These are phyloP conservation scores for Rambutsinella grinnellia DNA, from an alignment of 2,888 invertebrate species.

Conservation along the genomic window DNA sequence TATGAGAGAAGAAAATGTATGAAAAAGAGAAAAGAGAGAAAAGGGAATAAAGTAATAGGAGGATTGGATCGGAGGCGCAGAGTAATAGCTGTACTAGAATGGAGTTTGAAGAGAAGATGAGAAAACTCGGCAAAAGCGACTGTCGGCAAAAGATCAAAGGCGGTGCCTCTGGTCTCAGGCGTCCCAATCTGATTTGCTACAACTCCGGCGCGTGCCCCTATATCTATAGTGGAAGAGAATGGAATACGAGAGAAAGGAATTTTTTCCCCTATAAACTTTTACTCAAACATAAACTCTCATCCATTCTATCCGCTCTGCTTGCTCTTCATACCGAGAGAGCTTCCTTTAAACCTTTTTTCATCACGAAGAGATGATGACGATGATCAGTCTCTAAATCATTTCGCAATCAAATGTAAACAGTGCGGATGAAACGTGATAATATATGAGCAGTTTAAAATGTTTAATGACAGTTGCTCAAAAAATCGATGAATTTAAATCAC, in stretches of 20 bases:
- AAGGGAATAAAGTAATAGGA: slow-evolving; percentile 23
- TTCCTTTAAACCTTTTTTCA: not conserved
- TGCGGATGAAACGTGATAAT: not conserved
- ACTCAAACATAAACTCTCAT: slow-evolving; percentile 12
- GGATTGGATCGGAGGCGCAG: slow-evolving; percentile 14
- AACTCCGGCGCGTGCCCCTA: slow-evolving; percentile 66
- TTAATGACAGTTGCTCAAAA: not conserved
- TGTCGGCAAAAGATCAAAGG: slow-evolving; percentile 67
- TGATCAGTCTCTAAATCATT: not conserved
- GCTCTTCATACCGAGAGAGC: not conserved
- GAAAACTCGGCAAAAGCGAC: slow-evolving; percentile 60
- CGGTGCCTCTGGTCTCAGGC: slow-evolving; percentile 64
- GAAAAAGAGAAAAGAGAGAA: slow-evolving; percentile 18
- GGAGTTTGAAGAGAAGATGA: slow-evolving; percentile 21
- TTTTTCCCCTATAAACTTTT: slow-evolving; percentile 47
- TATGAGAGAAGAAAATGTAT: not conserved
- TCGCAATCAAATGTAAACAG: slow-evolving; percentile 30
- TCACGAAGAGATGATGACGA: not conserved
- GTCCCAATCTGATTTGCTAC: slow-evolving; percentile 67
- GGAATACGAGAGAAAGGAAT: slow-evolving; percentile 54
- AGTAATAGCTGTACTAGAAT: slow-evolving; percentile 31
- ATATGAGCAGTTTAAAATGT: not conserved
- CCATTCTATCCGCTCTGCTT: not conserved
- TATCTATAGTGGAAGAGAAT: slow-evolving; percentile 38
- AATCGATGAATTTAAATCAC: too few species aligned